Percentiles rank a stretch among this genome's conserved stretches.
Evolutionary conservation across 2,888 invertebrate species (phyloP).

Genomic region (Trachelus troglodyta): DNA sequence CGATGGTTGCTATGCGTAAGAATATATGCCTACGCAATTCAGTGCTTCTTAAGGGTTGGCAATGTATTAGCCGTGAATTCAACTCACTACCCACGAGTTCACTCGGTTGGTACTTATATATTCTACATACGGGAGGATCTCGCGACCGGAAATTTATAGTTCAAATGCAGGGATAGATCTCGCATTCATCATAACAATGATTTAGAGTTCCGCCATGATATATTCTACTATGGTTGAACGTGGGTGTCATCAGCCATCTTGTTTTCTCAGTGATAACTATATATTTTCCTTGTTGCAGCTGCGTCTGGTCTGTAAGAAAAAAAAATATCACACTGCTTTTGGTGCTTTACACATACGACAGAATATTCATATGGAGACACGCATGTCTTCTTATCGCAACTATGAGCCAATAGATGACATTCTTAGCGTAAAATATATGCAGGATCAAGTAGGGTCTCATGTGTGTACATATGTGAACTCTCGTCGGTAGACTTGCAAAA

Average conservation of each 20-base stretch:
- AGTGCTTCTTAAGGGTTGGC: slow-evolving; percentile 1
- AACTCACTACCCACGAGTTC: neutral
- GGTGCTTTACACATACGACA: neutral
- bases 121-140: slow-evolving; percentile 24
- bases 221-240: slow-evolving; percentile 30
- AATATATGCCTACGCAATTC: neutral
- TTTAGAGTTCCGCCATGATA: slow-evolving; percentile 44
- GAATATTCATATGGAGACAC: neutral
- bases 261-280: slow-evolving; percentile 20
- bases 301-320: neutral
- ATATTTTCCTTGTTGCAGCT: slow-evolving; percentile 17
- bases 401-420: neutral
- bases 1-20: neutral
- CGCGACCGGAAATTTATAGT: slow-evolving; percentile 41
- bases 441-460: neutral
- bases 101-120: neutral
- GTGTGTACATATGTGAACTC: neutral
- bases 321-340: neutral
- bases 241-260: slow-evolving; percentile 23
- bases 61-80: slow-evolving; percentile 2
- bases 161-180: slow-evolving; percentile 46
- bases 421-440: neutral
- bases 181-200: slow-evolving; percentile 54
- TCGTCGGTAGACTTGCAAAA: slow-evolving; percentile 24
- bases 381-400: neutral